Evolutionary conservation across 2,797 vertebrate species (phyloP).

Genomic region (Onychomys arenicola): DNA sequence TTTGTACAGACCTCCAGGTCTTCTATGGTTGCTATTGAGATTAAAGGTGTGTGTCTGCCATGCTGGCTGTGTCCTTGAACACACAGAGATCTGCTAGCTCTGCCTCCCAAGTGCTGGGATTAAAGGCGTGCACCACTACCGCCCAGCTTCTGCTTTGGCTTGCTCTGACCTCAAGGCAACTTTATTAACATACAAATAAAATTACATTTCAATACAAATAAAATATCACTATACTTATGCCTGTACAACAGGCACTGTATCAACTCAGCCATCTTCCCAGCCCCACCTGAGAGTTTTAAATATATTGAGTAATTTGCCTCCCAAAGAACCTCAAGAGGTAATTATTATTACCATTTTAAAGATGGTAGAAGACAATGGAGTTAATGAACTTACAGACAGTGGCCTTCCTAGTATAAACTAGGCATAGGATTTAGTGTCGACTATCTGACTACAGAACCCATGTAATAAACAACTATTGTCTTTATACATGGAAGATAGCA

Average conservation of each 20-base stretch:
- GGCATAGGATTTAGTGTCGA: background rate
- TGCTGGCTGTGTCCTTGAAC: too few species aligned
- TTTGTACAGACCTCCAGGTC: too few species aligned
- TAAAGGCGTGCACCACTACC: too few species aligned
- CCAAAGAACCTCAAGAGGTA: background rate
- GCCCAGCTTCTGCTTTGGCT: too few species aligned
- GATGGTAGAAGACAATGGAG: background rate
- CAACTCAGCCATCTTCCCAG: background rate
- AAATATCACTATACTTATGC: too few species aligned
- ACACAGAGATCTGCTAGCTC: too few species aligned
- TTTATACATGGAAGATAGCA: background rate
- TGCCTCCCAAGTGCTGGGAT: too few species aligned
- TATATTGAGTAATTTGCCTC: background rate
- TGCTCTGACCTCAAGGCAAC: too few species aligned
- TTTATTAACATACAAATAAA: too few species aligned
- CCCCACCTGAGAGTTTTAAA: background rate
- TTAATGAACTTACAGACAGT: conserved; percentile 16
- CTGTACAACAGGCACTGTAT: background rate
- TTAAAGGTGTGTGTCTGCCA: too few species aligned
- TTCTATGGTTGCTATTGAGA: too few species aligned
- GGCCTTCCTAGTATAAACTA: background rate
- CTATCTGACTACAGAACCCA: background rate
- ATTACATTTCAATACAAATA: too few species aligned
- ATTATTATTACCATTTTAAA: conserved; percentile 12
- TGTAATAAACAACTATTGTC: background rate